Evolutionary conservation across 2,888 invertebrate species (phyloP).

Genomic region (Volucella bombylans): DNA sequence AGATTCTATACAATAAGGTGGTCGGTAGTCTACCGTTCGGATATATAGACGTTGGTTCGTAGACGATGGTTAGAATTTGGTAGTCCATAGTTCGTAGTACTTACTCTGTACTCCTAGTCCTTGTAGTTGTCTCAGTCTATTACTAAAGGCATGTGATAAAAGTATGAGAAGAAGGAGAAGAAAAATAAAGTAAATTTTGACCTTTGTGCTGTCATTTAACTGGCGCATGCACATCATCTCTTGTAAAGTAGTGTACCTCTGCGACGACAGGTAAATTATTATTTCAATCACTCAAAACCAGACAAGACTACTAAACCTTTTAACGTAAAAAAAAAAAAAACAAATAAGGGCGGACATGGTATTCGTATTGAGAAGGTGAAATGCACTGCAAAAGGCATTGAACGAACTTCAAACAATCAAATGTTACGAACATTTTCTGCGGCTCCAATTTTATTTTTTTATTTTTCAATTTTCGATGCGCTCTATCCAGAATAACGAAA

Average conservation of each 20-base stretch:
- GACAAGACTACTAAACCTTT: constrained; percentile 52
- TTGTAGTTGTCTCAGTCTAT: constrained; percentile 30
- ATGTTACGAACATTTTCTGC: constrained; percentile 28
- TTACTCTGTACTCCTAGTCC: too few species aligned
- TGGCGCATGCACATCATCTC: constrained; percentile 27
- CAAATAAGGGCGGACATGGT: constrained; percentile 10
- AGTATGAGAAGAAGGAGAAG: not conserved
- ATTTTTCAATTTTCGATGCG: constrained; percentile 20
- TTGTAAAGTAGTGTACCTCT: not conserved
- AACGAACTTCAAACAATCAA: constrained; percentile 66
- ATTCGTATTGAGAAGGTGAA: not conserved
- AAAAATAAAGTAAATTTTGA: constrained; percentile 52
- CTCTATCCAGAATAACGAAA: not conserved
- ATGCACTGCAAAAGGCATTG: constrained; percentile 41
- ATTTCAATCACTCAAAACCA: constrained; percentile 74
- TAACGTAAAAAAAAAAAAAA: constrained; percentile 14
- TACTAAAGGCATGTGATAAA: not conserved
- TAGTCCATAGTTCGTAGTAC: constrained; percentile 10
- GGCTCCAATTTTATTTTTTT: constrained; percentile 40
- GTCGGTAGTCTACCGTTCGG: constrained; percentile 14
- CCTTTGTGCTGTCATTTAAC: constrained; percentile 65
- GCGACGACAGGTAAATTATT: constrained; percentile 72
- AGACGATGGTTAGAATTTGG: constrained; percentile 1
- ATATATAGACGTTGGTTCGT: too few species aligned
- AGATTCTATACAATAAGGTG: constrained; percentile 47